These are phyloP conservation scores for Harpagifer antarcticus DNA, from an alignment of 2,797 vertebrate genomes.

Conservation along the genomic window DNA sequence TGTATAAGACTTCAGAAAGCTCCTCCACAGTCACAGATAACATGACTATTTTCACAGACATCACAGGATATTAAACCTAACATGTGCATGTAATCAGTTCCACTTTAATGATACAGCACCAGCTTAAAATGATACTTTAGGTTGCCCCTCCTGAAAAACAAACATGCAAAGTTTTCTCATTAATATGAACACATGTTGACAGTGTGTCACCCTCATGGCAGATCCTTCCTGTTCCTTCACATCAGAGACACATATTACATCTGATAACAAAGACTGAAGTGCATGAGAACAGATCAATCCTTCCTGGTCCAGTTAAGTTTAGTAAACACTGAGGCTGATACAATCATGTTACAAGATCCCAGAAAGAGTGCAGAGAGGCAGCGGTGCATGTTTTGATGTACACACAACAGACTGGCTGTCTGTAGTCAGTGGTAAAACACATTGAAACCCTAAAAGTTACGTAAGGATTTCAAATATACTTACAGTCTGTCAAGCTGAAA, in stretches of 20 bases:
- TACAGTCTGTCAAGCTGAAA: neutral
- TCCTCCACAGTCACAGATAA: too few species aligned
- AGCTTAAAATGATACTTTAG: too few species aligned
- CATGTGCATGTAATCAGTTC: too few species aligned
- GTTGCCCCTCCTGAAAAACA: neutral
- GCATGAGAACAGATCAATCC: neutral
- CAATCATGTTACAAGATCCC: slow-evolving; percentile 10
- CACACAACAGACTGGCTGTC: neutral
- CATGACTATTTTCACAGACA: too few species aligned
- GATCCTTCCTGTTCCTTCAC: neutral
- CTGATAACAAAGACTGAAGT: too few species aligned
- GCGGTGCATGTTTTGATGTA: neutral
- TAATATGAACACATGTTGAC: slow-evolving; percentile 6
- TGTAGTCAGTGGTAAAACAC: neutral
- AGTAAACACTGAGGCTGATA: slow-evolving; percentile 39
- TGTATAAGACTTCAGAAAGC: too few species aligned
- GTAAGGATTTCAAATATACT: too few species aligned
- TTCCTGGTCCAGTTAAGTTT: neutral
- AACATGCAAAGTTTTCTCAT: neutral
- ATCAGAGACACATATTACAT: neutral
- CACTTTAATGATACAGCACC: too few species aligned
- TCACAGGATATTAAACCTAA: too few species aligned
- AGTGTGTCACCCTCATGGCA: neutral
- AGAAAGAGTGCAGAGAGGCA: slow-evolving; percentile 10
- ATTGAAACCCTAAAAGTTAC: neutral